phyloP scores from a whole-genome alignment of 2,113 vertebrate genomes.

The Bufo gargarizans region DNA sequence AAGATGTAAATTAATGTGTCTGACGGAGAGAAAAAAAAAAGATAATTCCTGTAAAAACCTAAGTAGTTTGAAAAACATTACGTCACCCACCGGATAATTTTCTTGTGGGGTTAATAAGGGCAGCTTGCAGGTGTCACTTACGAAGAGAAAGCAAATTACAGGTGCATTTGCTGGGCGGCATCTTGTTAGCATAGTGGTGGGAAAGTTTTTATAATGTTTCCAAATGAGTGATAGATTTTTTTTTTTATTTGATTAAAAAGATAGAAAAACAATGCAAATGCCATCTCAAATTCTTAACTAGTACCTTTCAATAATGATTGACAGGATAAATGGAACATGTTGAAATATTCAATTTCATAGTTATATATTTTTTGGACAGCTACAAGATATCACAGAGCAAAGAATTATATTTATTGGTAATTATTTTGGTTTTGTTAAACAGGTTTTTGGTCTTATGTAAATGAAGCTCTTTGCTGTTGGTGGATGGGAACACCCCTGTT shows the following conservation, averaged over 20 bases:
- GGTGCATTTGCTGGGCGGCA: neutral
- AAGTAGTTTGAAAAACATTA: conserved; percentile 37
- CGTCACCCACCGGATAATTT: neutral
- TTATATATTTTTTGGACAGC: too few species aligned
- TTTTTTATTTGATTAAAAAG: neutral
- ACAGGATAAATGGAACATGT: too few species aligned
- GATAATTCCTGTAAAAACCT: conserved; percentile 35
- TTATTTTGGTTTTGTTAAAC: too few species aligned
- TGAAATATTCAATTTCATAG: too few species aligned
- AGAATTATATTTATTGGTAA: too few species aligned
- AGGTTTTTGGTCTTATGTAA: too few species aligned
- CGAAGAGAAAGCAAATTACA: neutral
- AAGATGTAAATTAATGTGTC: conserved; percentile 47
- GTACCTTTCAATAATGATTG: too few species aligned
- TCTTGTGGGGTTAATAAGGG: neutral
- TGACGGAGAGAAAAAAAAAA: conserved; percentile 4
- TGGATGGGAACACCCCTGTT: too few species aligned
- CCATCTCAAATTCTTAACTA: too few species aligned
- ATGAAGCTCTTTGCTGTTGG: too few species aligned
- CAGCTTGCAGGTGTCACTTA: conserved; percentile 2
- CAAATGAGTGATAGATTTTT: neutral
- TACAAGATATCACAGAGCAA: too few species aligned
- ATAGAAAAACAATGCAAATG: neutral
- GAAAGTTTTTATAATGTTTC: neutral
- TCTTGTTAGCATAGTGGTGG: neutral